These are phyloP conservation scores for Thomomys bottae DNA, from an alignment of 2,113 vertebrate genomes.

Conservation along the genomic window DNA sequence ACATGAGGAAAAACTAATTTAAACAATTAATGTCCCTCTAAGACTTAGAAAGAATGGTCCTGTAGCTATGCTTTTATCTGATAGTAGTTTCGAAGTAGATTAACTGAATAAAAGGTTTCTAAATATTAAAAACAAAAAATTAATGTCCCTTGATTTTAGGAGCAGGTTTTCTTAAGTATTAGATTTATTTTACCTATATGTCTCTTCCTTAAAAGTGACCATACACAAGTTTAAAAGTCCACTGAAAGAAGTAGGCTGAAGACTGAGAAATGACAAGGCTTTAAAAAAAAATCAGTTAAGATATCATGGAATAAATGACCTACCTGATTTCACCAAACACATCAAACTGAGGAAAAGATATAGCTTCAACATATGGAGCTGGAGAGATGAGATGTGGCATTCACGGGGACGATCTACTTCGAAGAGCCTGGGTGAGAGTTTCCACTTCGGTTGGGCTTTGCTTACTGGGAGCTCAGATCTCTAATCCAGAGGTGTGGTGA, in stretches of 20 bases:
- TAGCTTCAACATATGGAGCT: conserved; percentile 79
- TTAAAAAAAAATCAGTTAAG: neutral
- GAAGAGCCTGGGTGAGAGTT: neutral
- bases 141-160: conserved; percentile 8
- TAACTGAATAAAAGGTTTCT: no score
- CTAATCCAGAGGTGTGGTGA: conserved; percentile 74
- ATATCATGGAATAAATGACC: conserved; percentile 47
- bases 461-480: neutral
- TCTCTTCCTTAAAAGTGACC: conserved; percentile 29
- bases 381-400: conserved; percentile 31
- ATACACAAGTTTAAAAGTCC: neutral
- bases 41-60: neutral
- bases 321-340: conserved; percentile 81
- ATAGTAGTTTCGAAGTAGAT: no score
- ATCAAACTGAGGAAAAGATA: conserved; percentile 73
- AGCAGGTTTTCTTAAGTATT: conserved; percentile 11
- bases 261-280: conserved; percentile 15
- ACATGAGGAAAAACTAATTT: conserved; percentile 16
- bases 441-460: neutral
- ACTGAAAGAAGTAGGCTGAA: neutral
- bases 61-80: no score
- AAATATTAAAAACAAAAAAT: no score
- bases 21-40: no score
- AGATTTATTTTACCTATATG: neutral
- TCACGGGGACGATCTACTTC: neutral